Base-by-base conservation (phyloP, 2,888 invertebrate genomes). In the Tortrix viridana region DNA sequence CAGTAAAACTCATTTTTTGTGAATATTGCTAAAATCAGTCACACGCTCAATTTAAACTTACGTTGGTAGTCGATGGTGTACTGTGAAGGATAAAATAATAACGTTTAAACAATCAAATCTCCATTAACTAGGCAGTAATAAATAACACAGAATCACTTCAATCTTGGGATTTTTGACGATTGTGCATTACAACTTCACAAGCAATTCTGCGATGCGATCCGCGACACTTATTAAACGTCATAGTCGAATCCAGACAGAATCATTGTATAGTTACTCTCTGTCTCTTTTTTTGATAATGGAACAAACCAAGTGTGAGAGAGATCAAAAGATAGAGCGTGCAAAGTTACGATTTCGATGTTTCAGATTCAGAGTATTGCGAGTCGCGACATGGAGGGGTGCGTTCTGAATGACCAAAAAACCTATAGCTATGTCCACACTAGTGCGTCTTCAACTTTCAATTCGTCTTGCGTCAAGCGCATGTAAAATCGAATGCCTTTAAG, bases 21-120 rank as follows among this genome's bases (percentile, higher is more conserved):
- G 38, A 26, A 23, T 38, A 57, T 62, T 50, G 44, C 32, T 6
- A 61, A 37, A 56, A 52, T 23, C 26, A 20, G 44, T 50, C 23
- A 50, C 52, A 46, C 49, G 56, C 50, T 57, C 38, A 20, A 57
- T 38, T 52, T 20, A 50, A 61, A 62, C 62, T 62, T 57, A 62
- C 62, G 38, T 57, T 49, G 50, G 41, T 46, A 52, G 52, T 43
- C 38, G 50, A 62, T 44, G 46, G 43, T 22, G 22, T 23, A 41
- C 22, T 41, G 38, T 44, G 37, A 19, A 22, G 20, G 48, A 43
- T 20, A 23, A 52, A 62, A 52, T 46, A 44, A 37, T 57, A 57
- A 19, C 16, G 23, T 14, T 56, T 32, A 9, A 50, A 14, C 14
- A 16, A 41, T 41, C 41, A 41, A 41, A n/a, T 14, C 41, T 41